Conservation (phyloP, 2,888 invertebrate genomes). For the Neuroscelio doddi region DNA sequence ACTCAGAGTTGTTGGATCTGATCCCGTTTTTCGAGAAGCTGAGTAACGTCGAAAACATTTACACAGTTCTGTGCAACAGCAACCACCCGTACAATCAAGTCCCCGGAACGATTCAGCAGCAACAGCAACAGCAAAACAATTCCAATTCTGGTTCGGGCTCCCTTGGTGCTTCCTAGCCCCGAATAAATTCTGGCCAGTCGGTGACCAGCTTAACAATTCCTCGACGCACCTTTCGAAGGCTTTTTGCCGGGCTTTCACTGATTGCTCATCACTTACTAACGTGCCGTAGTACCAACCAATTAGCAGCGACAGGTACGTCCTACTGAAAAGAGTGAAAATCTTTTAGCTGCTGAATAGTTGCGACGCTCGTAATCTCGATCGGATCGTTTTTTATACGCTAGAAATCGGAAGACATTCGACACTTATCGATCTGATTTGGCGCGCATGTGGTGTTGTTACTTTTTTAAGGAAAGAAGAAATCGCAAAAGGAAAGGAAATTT, state of each 20-base stretch:
- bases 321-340: conserved; percentile 28
- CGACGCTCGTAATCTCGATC: conserved; percentile 20
- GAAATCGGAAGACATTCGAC: conserved; percentile 14
- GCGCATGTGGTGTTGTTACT: neutral
- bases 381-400: conserved; percentile 29
- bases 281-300: conserved; percentile 35
- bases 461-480: neutral
- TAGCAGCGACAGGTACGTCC: conserved; percentile 28
- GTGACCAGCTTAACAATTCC: conserved; percentile 63
- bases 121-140: conserved; percentile 54
- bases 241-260: conserved; percentile 61
- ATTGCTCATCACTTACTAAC: conserved; percentile 58
- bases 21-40: conserved; percentile 98
- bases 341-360: conserved; percentile 32
- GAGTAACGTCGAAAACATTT: conserved; percentile 97
- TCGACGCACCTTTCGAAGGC: conserved; percentile 66
- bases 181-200: conserved; percentile 64
- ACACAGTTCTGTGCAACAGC: conserved; percentile 93
- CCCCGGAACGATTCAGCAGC: conserved; percentile 61
- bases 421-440: conserved; percentile 35
- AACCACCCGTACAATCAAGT: conserved; percentile 85
- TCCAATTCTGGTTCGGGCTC: conserved; percentile 60
- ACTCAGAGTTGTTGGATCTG: conserved; percentile 96
- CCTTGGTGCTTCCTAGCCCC: conserved; percentile 69
- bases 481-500: neutral